phyloP scores from a whole-genome alignment of 2,888 invertebrate genomes.

The Mimachlamys varia region DNA sequence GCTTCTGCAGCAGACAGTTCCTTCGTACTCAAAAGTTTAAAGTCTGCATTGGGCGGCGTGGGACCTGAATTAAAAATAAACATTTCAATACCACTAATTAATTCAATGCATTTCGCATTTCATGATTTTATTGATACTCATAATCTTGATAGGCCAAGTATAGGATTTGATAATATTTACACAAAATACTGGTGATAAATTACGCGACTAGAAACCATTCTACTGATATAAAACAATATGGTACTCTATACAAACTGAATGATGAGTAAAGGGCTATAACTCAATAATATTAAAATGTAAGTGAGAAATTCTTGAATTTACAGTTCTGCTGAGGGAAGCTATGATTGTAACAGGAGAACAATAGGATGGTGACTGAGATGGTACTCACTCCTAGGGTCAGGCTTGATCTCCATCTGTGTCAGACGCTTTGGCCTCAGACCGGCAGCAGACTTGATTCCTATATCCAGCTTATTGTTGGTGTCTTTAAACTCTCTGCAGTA shows the following conservation, averaged over 20 bases:
- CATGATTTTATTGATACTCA: no score
- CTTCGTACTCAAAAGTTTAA: slow-evolving; percentile 77
- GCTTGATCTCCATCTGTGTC: slow-evolving; percentile 74
- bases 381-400: slow-evolving; percentile 75
- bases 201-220: no score
- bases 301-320: no score
- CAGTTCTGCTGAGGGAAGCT: not conserved
- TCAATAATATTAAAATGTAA: no score
- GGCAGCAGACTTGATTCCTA: slow-evolving; percentile 78
- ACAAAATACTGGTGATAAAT: no score
- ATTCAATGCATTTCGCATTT: no score
- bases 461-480: slow-evolving; percentile 76
- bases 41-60: slow-evolving; percentile 76
- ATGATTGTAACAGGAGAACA: not conserved
- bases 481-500: slow-evolving; percentile 73
- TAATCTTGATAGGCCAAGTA: no score
- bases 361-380: not conserved
- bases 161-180: no score
- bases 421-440: slow-evolving; percentile 77
- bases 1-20: slow-evolving; percentile 69
- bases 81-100: no score
- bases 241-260: no score
- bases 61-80: slow-evolving; percentile 68
- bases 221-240: no score
- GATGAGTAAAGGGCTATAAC: no score